Percentiles rank a stretch among this genome's conserved stretches.
phyloP scores from a whole-genome alignment of 2,888 invertebrate genomes.

The Cyclophora punctaria region DNA sequence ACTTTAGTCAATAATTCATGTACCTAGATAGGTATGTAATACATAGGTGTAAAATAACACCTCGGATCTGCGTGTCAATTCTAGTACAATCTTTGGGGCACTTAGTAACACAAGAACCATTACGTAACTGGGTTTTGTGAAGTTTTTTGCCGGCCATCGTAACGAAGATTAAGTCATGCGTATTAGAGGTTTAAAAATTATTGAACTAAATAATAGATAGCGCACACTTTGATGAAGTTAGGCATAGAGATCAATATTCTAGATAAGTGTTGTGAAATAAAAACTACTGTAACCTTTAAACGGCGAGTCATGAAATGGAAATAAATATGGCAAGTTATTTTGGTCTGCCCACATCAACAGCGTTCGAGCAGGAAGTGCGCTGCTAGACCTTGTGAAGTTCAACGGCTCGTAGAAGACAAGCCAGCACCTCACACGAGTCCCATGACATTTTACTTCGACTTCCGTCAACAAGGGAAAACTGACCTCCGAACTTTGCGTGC shows the following conservation, averaged over 20 bases:
- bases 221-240: conserved; percentile 7
- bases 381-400: conserved; percentile 53
- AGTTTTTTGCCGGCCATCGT: conserved; percentile 31
- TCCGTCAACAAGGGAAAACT: conserved; percentile 55
- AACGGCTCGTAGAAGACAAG: conserved; percentile 31
- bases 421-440: conserved; percentile 1
- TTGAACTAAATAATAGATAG: background rate
- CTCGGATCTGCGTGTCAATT: background rate
- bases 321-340: too few species aligned
- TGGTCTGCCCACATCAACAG: too few species aligned
- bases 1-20: too few species aligned
- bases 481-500: conserved; percentile 45
- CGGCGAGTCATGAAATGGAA: too few species aligned
- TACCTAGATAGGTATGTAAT: conserved; percentile 10
- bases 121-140: conserved; percentile 37
- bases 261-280: too few species aligned
- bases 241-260: too few species aligned
- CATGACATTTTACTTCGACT: conserved; percentile 35
- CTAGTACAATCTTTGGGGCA: conserved; percentile 3
- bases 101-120: conserved; percentile 23
- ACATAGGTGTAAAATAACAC: conserved; percentile 1
- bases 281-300: too few species aligned
- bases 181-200: conserved; percentile 4
- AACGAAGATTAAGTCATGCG: conserved; percentile 35
- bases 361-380: too few species aligned